Evolutionary conservation across 2,888 invertebrate species (phyloP).

Genomic region (Leptothorax acervorum): DNA sequence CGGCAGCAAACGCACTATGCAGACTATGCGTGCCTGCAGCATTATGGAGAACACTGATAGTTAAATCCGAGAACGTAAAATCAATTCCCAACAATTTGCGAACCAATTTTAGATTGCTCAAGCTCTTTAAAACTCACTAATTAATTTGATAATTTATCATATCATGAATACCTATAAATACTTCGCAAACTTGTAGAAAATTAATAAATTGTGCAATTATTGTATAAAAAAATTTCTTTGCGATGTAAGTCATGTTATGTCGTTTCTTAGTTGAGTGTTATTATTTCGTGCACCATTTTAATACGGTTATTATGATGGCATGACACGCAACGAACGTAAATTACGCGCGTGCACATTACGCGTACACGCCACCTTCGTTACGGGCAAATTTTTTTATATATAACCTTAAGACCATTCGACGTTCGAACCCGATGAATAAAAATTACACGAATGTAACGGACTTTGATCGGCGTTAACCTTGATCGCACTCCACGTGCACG

Average conservation of each 20-base stretch:
- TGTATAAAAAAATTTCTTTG: not conserved
- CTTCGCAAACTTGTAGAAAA: not conserved
- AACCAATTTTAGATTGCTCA: not conserved
- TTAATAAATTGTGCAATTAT: not conserved
- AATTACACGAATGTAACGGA: conserved; percentile 46
- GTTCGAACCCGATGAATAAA: conserved; percentile 23
- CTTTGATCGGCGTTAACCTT: conserved; percentile 53
- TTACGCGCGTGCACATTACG: conserved; percentile 19
- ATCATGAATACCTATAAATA: not conserved
- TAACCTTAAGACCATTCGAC: not conserved
- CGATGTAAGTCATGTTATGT: not conserved
- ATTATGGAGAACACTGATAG: not conserved
- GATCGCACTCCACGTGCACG: conserved; percentile 46
- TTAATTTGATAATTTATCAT: not conserved
- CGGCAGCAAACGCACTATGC: conserved; percentile 37
- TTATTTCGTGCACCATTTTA: conserved; percentile 24
- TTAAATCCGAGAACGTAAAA: not conserved
- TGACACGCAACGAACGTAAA: conserved; percentile 21
- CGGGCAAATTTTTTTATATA: not conserved
- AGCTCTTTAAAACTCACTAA: not conserved
- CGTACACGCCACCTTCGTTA: conserved; percentile 1
- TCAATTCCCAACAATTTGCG: not conserved
- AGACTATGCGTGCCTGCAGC: conserved; percentile 26
- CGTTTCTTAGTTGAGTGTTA: not conserved
- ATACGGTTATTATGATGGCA: conserved; percentile 5